A percentile compares a stretch with the other conserved stretches of the same genome.
phyloP scores from a whole-genome alignment of 2,888 invertebrate species.

The Tachystola acroxantha region DNA sequence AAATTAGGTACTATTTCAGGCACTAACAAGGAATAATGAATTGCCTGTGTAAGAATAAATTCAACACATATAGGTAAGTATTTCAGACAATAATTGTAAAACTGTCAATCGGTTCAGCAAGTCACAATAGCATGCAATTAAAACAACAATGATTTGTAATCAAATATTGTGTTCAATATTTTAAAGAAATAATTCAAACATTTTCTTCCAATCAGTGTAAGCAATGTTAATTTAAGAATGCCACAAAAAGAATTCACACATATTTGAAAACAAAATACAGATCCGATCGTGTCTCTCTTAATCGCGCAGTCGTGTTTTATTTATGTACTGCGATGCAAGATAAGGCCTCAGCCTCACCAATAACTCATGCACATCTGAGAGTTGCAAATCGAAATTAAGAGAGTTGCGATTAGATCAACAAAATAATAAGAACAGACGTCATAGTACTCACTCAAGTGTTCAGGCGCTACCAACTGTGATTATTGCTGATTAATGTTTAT shows the following conservation, averaged over 20 bases:
- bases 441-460: conserved; percentile 65
- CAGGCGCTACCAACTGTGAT: conserved; percentile 66
- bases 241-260: conserved; percentile 10
- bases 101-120: too few relatives aligned
- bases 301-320: conserved; percentile 10
- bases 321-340: conserved; percentile 8
- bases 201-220: too few relatives aligned
- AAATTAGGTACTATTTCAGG: too few relatives aligned
- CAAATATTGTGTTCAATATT: not conserved
- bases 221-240: not conserved
- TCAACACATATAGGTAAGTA: too few relatives aligned
- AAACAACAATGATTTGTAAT: conserved; percentile 2
- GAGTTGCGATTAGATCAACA: conserved; percentile 48
- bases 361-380: conserved; percentile 5
- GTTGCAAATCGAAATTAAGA: conserved; percentile 31
- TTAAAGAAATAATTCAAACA: not conserved
- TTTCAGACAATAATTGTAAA: too few relatives aligned
- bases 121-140: not conserved
- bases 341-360: conserved; percentile 3
- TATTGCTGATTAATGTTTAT: conserved; percentile 72
- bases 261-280: conserved; percentile 17
- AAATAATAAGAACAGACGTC: conserved; percentile 47
- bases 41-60: too few relatives aligned
- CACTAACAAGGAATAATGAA: too few relatives aligned
- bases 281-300: conserved; percentile 21